phyloP scores from a whole-genome alignment of 2,797 vertebrate species.

The Phataginus tetradactyla region DNA sequence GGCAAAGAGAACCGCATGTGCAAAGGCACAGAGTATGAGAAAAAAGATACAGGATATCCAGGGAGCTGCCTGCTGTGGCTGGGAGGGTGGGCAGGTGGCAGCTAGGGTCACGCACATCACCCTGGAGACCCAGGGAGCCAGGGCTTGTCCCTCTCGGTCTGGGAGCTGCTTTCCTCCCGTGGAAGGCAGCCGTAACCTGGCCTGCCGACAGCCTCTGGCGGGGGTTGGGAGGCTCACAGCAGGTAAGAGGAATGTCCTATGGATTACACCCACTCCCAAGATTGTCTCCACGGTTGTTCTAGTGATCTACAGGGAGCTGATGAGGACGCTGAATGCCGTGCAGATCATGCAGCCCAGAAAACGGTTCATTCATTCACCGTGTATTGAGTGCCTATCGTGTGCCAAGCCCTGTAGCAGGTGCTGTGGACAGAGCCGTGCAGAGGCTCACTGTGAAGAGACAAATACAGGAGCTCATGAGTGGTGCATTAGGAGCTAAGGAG shows the following conservation, averaged over 20 bases:
- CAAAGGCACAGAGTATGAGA: neutral
- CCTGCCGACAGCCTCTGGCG: neutral
- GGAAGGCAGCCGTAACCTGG: no score
- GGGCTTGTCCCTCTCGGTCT: neutral
- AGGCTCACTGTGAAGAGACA: accelerated
- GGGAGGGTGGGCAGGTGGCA: neutral
- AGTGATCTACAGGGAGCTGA: neutral
- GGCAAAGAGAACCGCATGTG: neutral
- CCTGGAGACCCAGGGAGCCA: neutral
- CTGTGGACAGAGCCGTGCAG: neutral
- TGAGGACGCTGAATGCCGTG: no score
- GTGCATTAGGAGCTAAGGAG: neutral
- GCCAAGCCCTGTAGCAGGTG: neutral
- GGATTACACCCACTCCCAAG: no score
- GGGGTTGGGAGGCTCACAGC: neutral
- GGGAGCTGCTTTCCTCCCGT: neutral
- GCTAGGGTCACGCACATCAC: neutral
- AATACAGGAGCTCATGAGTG: neutral
- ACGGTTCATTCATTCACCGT: neutral
- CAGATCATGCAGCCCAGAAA: neutral
- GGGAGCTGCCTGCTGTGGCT: neutral
- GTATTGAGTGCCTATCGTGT: neutral
- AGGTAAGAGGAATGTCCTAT: neutral
- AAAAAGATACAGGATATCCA: no score
- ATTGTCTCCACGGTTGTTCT: neutral